Base-by-base conservation (phyloP, 2,113 vertebrate species). In the Stomatorhinus ivindoensis region DNA sequence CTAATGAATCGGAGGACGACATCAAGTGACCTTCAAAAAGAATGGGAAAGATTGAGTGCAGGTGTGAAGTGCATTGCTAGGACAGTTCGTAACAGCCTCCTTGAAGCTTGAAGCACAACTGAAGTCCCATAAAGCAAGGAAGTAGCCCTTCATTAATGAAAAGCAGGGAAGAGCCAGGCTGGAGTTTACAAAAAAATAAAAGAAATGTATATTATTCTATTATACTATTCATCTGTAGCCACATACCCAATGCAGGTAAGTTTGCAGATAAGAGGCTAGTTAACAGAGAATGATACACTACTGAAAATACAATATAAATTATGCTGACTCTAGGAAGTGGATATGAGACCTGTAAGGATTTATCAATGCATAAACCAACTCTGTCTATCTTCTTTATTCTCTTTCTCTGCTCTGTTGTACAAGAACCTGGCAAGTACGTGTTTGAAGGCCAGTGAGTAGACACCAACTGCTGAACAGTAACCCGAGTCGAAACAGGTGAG, bases 401-500 rank as follows among this genome's bases (percentile, higher is more conserved):
- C 24, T 58, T 7, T 58, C 2, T 44, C 35, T 47, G 31, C 35
- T 42, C 82, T 84, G 39, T 84, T 21, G 44, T 46, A 83, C 21
- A 3, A 98, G 97, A 96, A 98, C 0, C 93, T 96, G 0, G 97
- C 95, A 10, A 96, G 94, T 15, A 95, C 92, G 0, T 98, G 98
- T 0, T 94, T 99, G 89, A 99, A 99, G 93, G 98, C 98, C 91
- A 98, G 92, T 0, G 98, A 98, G 97, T 99, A 10, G 92, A 97
- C 98, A 91, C 0, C 95, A 95, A 21, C 91, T 99, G 92, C 95
- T 99, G 97, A 98, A 99, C 0, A 98, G 98, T 69, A 99, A 98
- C 93, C 21, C 1, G 55, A 61, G 55, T 58, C 7, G 1, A 94
- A 99, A 50, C 94, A 95, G 92, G 96, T 98, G 89, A 97, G 92